Percentiles rank a stretch among this genome's conserved stretches.
phyloP scores from a whole-genome alignment of 2,797 vertebrate genomes.

The Champsocephalus gunnari region DNA sequence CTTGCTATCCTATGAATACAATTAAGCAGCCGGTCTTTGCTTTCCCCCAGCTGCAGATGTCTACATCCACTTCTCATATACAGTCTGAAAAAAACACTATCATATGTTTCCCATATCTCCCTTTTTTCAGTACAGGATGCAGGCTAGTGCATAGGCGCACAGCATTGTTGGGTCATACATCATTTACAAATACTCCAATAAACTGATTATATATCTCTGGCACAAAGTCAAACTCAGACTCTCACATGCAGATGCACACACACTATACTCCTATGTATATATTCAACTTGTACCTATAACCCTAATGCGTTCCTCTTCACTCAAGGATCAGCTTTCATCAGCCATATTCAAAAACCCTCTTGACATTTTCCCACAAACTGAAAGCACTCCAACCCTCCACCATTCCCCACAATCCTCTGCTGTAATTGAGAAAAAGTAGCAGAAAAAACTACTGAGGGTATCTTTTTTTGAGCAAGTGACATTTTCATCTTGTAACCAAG shows the following conservation, averaged over 20 bases:
- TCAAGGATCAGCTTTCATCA: slow-evolving; percentile 67
- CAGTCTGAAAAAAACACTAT: background rate
- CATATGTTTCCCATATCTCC: background rate
- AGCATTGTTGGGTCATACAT: background rate
- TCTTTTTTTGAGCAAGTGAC: slow-evolving; percentile 70
- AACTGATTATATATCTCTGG: slow-evolving; percentile 3
- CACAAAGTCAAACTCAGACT: slow-evolving; percentile 3
- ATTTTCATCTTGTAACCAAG: slow-evolving; percentile 75
- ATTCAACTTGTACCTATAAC: slow-evolving; percentile 38
- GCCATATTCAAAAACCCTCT: slow-evolving; percentile 71
- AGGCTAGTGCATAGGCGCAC: background rate
- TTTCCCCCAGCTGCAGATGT: too few species aligned
- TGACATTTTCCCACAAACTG: slow-evolving; percentile 83
- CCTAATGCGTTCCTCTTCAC: slow-evolving; percentile 53
- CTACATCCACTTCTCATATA: too few species aligned
- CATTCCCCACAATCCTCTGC: slow-evolving; percentile 30
- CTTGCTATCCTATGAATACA: too few species aligned
- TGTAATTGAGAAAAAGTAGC: slow-evolving; percentile 52
- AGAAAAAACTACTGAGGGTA: slow-evolving; percentile 34
- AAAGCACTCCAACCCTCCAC: slow-evolving; percentile 44
- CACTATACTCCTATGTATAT: slow-evolving; percentile 14
- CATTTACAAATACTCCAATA: background rate
- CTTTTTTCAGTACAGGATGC: background rate
- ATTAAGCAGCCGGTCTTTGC: too few species aligned
- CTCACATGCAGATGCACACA: slow-evolving; percentile 12